Conservation (phyloP, 2,888 invertebrate species). For the Eupithecia insigniata region DNA sequence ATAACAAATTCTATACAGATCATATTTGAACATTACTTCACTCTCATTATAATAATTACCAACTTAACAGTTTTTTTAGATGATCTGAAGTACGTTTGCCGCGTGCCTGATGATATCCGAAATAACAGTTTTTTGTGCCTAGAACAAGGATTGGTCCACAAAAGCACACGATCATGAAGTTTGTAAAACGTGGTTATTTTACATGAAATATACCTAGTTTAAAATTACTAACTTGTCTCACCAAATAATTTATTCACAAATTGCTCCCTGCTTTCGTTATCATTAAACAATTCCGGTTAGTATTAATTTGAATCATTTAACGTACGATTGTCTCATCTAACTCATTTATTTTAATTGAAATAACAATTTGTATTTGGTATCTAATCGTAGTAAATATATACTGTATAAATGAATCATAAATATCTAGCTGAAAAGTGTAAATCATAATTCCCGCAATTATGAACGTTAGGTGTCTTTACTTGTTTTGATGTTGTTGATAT, state of each 20-base stretch:
- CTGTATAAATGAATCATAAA: not conserved
- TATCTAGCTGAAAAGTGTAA: not conserved
- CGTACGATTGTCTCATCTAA: not conserved
- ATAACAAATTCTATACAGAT: not conserved
- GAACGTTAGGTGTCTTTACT: conserved; percentile 68
- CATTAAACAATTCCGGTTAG: not conserved
- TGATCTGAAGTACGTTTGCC: not conserved
- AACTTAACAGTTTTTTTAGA: no score
- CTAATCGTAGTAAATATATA: not conserved
- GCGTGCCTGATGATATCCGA: no score
- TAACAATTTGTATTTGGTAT: not conserved
- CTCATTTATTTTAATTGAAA: not conserved
- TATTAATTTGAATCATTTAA: not conserved
- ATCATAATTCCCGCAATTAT: conserved; percentile 53
- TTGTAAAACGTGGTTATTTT: not conserved
- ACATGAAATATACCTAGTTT: not conserved
- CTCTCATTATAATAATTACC: no score
- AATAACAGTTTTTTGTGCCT: no score
- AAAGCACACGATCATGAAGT: not conserved
- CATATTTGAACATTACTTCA: not conserved
- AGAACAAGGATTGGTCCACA: not conserved
- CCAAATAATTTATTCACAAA: not conserved
- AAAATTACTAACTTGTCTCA: not conserved
- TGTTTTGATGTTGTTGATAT: conserved; percentile 82
- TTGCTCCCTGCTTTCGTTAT: not conserved